Percentiles rank a stretch among this genome's conserved stretches.
These are phyloP conservation scores for Arion vulgaris DNA, from an alignment of 1,140 invertebrate species.

Conservation along the genomic window DNA sequence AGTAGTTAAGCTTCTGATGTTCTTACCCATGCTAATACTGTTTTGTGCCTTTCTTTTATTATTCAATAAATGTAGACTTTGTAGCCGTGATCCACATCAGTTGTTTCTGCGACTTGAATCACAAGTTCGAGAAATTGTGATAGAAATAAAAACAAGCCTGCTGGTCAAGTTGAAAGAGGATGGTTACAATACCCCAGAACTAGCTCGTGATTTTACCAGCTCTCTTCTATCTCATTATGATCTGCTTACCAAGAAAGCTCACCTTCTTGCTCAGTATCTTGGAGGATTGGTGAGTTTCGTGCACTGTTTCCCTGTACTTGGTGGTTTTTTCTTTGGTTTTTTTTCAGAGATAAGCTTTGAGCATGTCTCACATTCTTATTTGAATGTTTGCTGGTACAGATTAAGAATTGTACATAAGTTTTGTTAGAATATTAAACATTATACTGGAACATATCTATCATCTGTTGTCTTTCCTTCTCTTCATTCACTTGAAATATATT, in stretches of 20 bases:
- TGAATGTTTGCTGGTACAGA: too few relatives aligned
- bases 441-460: too few relatives aligned
- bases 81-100: conserved; percentile 77
- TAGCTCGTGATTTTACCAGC: conserved; percentile 68
- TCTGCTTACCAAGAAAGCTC: conserved; percentile 76
- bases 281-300: conserved; percentile 27
- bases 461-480: too few relatives aligned
- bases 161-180: conserved; percentile 75
- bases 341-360: too few relatives aligned
- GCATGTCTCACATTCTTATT: too few relatives aligned
- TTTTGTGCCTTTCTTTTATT: too few relatives aligned
- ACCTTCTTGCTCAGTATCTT: conserved; percentile 76
- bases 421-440: too few relatives aligned
- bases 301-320: not conserved
- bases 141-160: conserved; percentile 78
- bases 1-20: too few relatives aligned
- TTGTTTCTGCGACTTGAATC: conserved; percentile 78
- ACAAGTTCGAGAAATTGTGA: conserved; percentile 78
- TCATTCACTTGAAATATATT: too few relatives aligned
- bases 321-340: too few relatives aligned
- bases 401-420: too few relatives aligned
- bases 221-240: conserved; percentile 78
- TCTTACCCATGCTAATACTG: too few relatives aligned
- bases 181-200: conserved; percentile 70
- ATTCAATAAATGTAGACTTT: conserved; percentile 73